These are phyloP conservation scores for Cossypha heuglini DNA, from an alignment of 2,797 vertebrate species.

Conservation along the genomic window DNA sequence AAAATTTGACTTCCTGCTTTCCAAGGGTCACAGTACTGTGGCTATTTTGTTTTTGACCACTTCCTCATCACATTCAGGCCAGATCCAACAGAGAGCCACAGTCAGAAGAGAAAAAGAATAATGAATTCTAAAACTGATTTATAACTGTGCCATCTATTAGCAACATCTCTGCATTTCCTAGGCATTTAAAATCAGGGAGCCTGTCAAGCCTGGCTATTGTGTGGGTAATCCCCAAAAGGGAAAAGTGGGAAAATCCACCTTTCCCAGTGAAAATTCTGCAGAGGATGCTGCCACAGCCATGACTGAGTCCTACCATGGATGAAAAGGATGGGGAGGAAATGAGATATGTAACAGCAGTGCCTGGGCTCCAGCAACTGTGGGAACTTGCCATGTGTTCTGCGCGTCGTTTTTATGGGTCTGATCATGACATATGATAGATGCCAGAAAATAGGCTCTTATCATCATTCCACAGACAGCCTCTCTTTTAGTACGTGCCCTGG, in stretches of 20 bases:
- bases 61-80: not conserved
- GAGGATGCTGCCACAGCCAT: not conserved
- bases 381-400: not conserved
- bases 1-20: not conserved
- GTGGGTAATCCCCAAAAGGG: not conserved
- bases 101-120: not conserved
- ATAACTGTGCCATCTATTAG: not conserved
- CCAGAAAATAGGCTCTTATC: slow-evolving; percentile 34
- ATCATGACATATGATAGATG: slow-evolving; percentile 26
- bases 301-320: not conserved
- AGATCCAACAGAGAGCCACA: not conserved
- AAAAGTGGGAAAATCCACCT: not conserved
- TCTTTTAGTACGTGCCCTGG: not conserved
- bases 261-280: not conserved
- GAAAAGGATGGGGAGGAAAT: not conserved
- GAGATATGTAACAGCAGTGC: not conserved
- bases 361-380: not conserved
- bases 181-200: not conserved
- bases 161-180: not conserved
- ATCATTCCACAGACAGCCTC: not conserved
- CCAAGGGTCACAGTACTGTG: not conserved
- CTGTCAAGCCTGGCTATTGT: not conserved
- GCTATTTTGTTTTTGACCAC: not conserved
- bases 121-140: not conserved
- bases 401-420: not conserved